Evolutionary conservation across 1,140 invertebrate genomes (phyloP), one percentile per base, ranked within the genome.

Genomic region (Drosophila lacteicornis): DNA sequence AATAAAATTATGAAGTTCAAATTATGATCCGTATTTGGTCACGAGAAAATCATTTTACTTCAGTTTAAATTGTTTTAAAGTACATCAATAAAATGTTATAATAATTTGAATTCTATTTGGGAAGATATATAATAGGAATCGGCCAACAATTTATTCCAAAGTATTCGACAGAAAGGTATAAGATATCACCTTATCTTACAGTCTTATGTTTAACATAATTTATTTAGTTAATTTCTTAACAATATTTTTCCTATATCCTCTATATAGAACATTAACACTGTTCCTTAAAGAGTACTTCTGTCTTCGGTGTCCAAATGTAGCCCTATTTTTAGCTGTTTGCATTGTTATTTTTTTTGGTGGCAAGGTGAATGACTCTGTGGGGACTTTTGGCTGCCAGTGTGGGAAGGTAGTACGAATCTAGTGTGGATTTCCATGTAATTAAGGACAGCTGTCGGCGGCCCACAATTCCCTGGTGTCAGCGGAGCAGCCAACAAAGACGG

Each of bases 361-460:
- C 65, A 77, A 84, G 84, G 77, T 87, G 84, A 87, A 87, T 84
- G 80, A 88, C 84, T 78, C 68, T 60, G 25, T 50, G 46, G 84
- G 77, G 80, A 73, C 50, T 56, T 56, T 36, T 25, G 33, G 46
- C 38, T 47, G 46, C n/a, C 36, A 50, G 49, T 53, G 42, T 33
- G 36, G 53, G 38, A 30, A 38, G 12, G 49, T 40, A 65, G 67
- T 45, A 33, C 15, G 69, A 55, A 62, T 75, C 66, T 68, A 71
- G 61, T 75, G 53, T 71, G 78, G 76, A 80, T 83, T 87, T 74
- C 84, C 67, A 78, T 68, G 84, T 88, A 88, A 87, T 88, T 87
- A 87, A 88, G 80, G 70, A 80, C 73, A 88, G 75, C 83, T 82
- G 83, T 77, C 75, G 76, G 67, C 62, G 66, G 56, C 63, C 70